Conservation (phyloP, 2,888 invertebrate genomes). For the Zaprionus lineosus region DNA sequence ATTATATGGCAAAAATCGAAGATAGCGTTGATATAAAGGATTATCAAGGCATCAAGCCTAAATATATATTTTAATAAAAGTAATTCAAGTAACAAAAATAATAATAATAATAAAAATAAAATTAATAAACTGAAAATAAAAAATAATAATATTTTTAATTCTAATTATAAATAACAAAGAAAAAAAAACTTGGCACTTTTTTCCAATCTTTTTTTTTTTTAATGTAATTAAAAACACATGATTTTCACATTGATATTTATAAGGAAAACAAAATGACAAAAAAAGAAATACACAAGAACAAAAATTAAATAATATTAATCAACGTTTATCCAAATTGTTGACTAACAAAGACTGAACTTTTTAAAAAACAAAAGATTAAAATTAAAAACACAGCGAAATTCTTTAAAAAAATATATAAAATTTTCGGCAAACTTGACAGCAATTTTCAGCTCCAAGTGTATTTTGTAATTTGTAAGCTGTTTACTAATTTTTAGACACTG, state of each 20-base stretch:
- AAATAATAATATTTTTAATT: constrained; percentile 36
- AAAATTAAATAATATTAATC: constrained; percentile 1
- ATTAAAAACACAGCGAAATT: constrained; percentile 9
- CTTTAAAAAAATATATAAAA: constrained; percentile 17
- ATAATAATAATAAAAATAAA: constrained; percentile 31
- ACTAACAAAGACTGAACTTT: constrained; percentile 75
- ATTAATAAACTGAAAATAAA: constrained; percentile 20
- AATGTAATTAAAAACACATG: constrained; percentile 25
- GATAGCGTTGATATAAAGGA: constrained; percentile 25
- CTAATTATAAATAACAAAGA: constrained; percentile 37
- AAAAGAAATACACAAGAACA: no score
- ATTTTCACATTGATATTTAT: no score
- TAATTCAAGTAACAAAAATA: no score
- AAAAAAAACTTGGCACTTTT: constrained; percentile 27
- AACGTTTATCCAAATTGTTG: constrained; percentile 60
- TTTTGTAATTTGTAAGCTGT: constrained; percentile 62
- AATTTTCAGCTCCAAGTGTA: constrained; percentile 36
- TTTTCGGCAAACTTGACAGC: constrained; percentile 37
- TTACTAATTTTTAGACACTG: constrained; percentile 59
- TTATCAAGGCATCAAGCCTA: no score
- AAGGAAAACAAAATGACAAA: no score
- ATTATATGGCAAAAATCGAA: constrained; percentile 37
- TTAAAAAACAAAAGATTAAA: constrained; percentile 41
- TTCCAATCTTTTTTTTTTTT: constrained; percentile 23
- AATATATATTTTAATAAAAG: constrained; percentile 61